These are phyloP conservation scores for Labia minor DNA, from an alignment of 2,888 invertebrate genomes.

Conservation along the genomic window DNA sequence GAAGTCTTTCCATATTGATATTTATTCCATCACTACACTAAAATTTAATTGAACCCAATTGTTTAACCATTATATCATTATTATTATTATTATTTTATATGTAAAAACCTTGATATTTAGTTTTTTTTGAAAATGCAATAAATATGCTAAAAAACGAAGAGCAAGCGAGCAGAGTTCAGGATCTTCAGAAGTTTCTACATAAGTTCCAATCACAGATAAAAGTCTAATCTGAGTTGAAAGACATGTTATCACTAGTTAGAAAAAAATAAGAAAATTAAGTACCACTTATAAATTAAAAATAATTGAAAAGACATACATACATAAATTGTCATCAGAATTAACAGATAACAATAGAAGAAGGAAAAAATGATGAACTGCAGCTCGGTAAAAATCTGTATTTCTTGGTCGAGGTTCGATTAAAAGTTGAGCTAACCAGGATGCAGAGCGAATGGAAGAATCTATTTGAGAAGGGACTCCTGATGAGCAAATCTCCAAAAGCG, in stretches of 20 bases:
- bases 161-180: neutral
- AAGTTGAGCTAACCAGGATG: neutral
- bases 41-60: neutral
- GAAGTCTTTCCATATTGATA: neutral
- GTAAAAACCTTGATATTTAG: no score
- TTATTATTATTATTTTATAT: neutral
- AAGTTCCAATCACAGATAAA: constrained; percentile 13
- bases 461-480: neutral
- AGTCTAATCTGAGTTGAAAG: constrained; percentile 13
- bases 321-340: constrained; percentile 14
- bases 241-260: neutral
- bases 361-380: neutral
- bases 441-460: neutral
- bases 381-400: neutral
- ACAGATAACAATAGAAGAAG: constrained; percentile 17
- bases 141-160: constrained; percentile 13
- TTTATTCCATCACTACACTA: neutral
- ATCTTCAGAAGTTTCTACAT: neutral
- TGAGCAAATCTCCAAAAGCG: neutral
- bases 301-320: constrained; percentile 14
- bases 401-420: neutral
- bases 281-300: neutral
- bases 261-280: neutral
- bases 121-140: constrained; percentile 15
- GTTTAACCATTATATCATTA: neutral